phyloP scores from a whole-genome alignment of 1,140 invertebrate genomes.

The Drosophila oshimai region DNA sequence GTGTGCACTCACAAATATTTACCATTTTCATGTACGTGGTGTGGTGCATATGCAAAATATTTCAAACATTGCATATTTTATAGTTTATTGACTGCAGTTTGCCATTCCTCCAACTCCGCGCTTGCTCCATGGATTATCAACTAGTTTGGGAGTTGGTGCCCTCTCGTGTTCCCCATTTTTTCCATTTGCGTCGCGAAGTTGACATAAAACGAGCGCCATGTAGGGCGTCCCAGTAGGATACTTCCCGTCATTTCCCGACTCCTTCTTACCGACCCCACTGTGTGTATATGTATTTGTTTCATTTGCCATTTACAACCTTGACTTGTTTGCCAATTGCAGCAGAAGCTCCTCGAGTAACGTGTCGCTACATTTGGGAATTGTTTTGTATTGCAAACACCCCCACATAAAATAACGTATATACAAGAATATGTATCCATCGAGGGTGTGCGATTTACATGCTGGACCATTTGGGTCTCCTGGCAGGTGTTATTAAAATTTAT shows the following conservation, averaged over 20 bases:
- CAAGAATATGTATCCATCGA: slow-evolving; percentile 29
- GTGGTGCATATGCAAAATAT: slow-evolving; percentile 46
- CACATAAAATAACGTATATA: slow-evolving; percentile 13
- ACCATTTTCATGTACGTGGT: background rate
- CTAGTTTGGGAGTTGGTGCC: slow-evolving; percentile 13
- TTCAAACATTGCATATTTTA: slow-evolving; percentile 80
- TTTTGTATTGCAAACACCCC: slow-evolving; percentile 58
- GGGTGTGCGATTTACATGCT: slow-evolving; percentile 57
- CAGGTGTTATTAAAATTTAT: slow-evolving; percentile 79
- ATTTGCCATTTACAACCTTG: slow-evolving; percentile 72
- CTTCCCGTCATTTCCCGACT: background rate
- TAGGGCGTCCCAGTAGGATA: slow-evolving; percentile 47
- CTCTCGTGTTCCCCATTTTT: background rate
- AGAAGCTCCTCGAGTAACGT: slow-evolving; percentile 50
- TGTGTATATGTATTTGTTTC: slow-evolving; percentile 24
- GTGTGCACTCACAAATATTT: slow-evolving; percentile 5
- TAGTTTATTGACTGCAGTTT: slow-evolving; percentile 73
- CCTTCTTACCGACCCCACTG: background rate
- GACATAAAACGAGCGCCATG: slow-evolving; percentile 69
- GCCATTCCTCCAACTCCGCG: background rate
- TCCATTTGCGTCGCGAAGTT: slow-evolving; percentile 61
- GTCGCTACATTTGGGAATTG: slow-evolving; percentile 77
- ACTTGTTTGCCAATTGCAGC: slow-evolving; percentile 72
- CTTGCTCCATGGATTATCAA: background rate
- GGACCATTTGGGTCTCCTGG: slow-evolving; percentile 2